Conservation (phyloP, 2,888 invertebrate genomes). For the Cordilura impudica region DNA sequence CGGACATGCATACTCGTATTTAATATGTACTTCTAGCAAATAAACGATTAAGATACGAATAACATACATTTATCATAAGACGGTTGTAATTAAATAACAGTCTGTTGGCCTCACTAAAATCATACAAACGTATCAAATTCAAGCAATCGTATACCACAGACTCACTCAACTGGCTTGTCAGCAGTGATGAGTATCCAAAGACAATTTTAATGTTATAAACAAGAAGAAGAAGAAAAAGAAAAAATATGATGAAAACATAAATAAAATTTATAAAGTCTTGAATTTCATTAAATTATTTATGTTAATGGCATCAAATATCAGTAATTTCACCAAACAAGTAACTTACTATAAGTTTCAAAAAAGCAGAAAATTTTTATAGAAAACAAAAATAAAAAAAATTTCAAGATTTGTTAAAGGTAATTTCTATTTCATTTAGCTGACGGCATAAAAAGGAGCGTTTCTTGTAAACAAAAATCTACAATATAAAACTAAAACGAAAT, state of each 20-base stretch:
- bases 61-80: slow-evolving; percentile 41
- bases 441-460: slow-evolving; percentile 42
- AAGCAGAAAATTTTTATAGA: neutral
- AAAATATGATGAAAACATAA: neutral
- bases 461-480: neutral
- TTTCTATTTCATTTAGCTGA: slow-evolving; percentile 9
- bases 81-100: slow-evolving; percentile 34
- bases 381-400: neutral
- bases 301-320: slow-evolving; percentile 76
- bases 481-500: neutral
- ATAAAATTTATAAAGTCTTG: slow-evolving; percentile 32
- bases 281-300: slow-evolving; percentile 66
- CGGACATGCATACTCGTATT: slow-evolving; percentile 48
- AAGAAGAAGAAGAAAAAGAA: slow-evolving; percentile 4
- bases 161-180: slow-evolving; percentile 52
- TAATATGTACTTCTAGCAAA: neutral
- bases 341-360: neutral
- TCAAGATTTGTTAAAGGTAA: neutral
- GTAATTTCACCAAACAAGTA: slow-evolving; percentile 69
- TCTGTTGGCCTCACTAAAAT: slow-evolving; percentile 21
- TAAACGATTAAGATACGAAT: slow-evolving; percentile 30
- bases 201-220: slow-evolving; percentile 40
- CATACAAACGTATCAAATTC: slow-evolving; percentile 51
- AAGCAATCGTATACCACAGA: slow-evolving; percentile 11
- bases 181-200: slow-evolving; percentile 40